Base-by-base conservation (phyloP, 1,140 invertebrate genomes). In the Bombyx mandarina region DNA sequence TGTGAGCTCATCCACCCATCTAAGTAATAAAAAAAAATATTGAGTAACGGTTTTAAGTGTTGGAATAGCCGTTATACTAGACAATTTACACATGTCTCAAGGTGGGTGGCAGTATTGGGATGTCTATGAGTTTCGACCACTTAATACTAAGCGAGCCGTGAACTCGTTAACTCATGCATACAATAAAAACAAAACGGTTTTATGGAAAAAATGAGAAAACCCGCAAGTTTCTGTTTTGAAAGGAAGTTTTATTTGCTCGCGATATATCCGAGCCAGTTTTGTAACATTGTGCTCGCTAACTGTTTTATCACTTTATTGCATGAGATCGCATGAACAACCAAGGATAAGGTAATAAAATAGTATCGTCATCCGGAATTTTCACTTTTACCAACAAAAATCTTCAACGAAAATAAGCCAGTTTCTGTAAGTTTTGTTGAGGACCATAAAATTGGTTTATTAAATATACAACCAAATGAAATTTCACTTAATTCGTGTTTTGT, bases 281-380 rank as follows among this genome's bases (percentile, higher is more conserved):
- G 76, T 72, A 72, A 72, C 69, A 73, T 66, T 63, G 72, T 79
- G 69, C 68, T 69, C 71, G 74, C 79, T 83, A 86, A 86, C 80
- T 86, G 81, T 84, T 86, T 86, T 86, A 86, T 86, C 79, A 83
- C 78, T 86, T 83, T 83, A 86, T 83, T 79, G 82, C 79, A 83
- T 77, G 80, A 75, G 71, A 81, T 81, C 73, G 64, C 74, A 78
- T 86, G 82, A 83, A 83, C 67, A 81, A 77, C 66, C 67, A 69
- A 75, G 60, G 64, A 67, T 65, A 66, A 65, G 65, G 70, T 62
- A 79, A 75, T 85, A 86, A 86, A 86, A 82, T 64, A 66, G 71
- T 49, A 48, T 56, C 49, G 22, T 47, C 9, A 10, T 50, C 8
- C 22, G 42, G 42, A 42, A 51, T 9, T 35, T 35, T 22, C 3